Percentiles rank a stretch among this genome's conserved stretches.
Conservation (phyloP, 1,140 invertebrate genomes). For the Ectropis grisescens region DNA sequence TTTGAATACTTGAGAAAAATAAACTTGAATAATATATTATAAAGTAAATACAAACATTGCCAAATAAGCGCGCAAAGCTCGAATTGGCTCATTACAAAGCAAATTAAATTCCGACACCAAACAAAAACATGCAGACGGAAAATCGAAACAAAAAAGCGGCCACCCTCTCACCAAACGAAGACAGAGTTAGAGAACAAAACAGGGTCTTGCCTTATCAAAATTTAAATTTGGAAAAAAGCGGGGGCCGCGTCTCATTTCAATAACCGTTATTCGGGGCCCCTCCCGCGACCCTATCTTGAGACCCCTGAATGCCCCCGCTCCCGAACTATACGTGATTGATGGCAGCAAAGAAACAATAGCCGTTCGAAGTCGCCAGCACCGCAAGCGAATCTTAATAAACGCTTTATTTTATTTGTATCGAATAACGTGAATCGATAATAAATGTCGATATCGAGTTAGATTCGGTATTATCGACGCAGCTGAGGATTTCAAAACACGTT, state of each 20-base stretch:
- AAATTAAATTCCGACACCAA: slow-evolving; percentile 50
- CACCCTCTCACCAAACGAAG: slow-evolving; percentile 43
- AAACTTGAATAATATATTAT: too few relatives aligned
- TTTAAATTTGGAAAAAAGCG: slow-evolving; percentile 68
- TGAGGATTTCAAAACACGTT: slow-evolving; percentile 26
- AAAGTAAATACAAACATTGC: too few relatives aligned
- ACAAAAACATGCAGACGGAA: slow-evolving; percentile 38
- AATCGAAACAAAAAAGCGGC: slow-evolving; percentile 47
- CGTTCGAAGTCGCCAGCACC: slow-evolving; percentile 36
- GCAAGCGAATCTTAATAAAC: slow-evolving; percentile 66
- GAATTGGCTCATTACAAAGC: slow-evolving; percentile 5
- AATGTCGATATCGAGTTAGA: slow-evolving; percentile 53
- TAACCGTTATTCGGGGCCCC: slow-evolving; percentile 58
- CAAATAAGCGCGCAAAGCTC: too few relatives aligned
- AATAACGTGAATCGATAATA: slow-evolving; percentile 58
- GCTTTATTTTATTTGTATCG: slow-evolving; percentile 63
- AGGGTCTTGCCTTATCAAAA: slow-evolving; percentile 65
- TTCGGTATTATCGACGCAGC: slow-evolving; percentile 40
- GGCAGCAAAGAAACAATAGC: slow-evolving; percentile 59
- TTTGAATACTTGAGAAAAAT: too few relatives aligned
- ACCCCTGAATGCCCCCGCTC: slow-evolving; percentile 17
- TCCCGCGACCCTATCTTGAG: slow-evolving; percentile 17
- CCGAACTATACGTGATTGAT: slow-evolving; percentile 59
- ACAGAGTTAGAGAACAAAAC: slow-evolving; percentile 54
- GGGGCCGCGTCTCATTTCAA: slow-evolving; percentile 63